Conservation (phyloP, 1,140 invertebrate genomes). For the Octopus sinensis region DNA sequence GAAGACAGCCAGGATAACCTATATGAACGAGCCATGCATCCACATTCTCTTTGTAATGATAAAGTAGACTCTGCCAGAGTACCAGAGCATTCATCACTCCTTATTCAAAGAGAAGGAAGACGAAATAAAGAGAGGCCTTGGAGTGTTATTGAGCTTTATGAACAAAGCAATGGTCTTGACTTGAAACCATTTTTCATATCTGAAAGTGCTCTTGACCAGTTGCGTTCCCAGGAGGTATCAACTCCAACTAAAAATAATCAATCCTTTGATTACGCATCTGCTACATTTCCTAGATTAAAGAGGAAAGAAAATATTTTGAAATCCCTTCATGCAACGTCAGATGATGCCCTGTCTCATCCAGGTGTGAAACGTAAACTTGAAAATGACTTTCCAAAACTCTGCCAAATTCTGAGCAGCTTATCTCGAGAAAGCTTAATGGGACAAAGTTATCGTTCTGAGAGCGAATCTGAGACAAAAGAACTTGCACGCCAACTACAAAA, state of each 20-base stretch:
- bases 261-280: slow-evolving; percentile 23
- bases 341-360: slow-evolving; percentile 19
- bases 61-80: neutral
- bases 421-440: neutral
- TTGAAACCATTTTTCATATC: slow-evolving; percentile 73
- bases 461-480: neutral
- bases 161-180: slow-evolving; percentile 61
- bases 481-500: slow-evolving; percentile 1
- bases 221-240: slow-evolving; percentile 25
- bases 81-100: neutral
- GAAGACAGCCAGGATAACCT: slow-evolving; percentile 39
- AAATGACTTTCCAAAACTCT: slow-evolving; percentile 20
- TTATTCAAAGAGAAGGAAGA: neutral
- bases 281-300: slow-evolving; percentile 35
- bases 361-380: slow-evolving; percentile 38
- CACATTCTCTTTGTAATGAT: slow-evolving; percentile 16
- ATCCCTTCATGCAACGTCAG: neutral
- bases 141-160: slow-evolving; percentile 79
- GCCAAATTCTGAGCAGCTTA: neutral
- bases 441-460: neutral
- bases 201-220: slow-evolving; percentile 70
- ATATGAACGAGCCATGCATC: slow-evolving; percentile 36
- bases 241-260: slow-evolving; percentile 26
- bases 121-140: slow-evolving; percentile 66
- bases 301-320: neutral